phyloP scores from a whole-genome alignment of 2,113 vertebrate genomes.

The Oreamnos americanus region DNA sequence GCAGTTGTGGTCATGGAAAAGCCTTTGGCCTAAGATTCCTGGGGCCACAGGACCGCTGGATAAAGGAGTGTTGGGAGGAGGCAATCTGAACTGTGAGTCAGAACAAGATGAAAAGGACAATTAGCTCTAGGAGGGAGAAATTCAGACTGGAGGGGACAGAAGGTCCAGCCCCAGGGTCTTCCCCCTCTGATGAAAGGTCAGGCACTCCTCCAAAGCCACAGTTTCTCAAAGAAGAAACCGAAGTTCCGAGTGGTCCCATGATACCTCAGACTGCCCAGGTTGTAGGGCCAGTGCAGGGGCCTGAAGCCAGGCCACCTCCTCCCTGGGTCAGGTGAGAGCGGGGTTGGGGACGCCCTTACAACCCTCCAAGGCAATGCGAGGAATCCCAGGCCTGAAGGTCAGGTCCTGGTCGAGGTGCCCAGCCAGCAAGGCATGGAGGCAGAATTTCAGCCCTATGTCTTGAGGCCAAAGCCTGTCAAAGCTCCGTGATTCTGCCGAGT shows the following conservation, averaged over 20 bases:
- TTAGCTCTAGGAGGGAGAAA: no score
- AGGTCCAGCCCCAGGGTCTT: neutral
- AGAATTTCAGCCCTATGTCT: neutral
- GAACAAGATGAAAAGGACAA: neutral
- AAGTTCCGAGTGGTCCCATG: neutral
- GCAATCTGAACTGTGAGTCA: neutral
- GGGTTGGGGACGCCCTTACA: rapidly evolving
- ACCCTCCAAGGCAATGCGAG: neutral
- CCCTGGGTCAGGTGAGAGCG: neutral
- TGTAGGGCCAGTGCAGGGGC: rapidly evolving
- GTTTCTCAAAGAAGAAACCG: neutral
- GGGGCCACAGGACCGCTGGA: rapidly evolving
- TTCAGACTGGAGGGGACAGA: neutral
- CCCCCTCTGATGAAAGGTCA: neutral
- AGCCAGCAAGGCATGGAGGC: rapidly evolving
- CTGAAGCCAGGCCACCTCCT: neutral
- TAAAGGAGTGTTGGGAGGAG: neutral
- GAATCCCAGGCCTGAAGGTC: neutral
- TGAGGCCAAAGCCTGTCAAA: neutral
- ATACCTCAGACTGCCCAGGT: neutral
- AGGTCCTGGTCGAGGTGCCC: neutral
- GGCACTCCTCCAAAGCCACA: neutral
- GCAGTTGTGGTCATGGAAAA: neutral
- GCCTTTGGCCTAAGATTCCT: neutral
- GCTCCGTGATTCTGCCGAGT: neutral